phyloP scores from a whole-genome alignment of 2,797 vertebrate species.

The Rhynchonycteris naso region DNA sequence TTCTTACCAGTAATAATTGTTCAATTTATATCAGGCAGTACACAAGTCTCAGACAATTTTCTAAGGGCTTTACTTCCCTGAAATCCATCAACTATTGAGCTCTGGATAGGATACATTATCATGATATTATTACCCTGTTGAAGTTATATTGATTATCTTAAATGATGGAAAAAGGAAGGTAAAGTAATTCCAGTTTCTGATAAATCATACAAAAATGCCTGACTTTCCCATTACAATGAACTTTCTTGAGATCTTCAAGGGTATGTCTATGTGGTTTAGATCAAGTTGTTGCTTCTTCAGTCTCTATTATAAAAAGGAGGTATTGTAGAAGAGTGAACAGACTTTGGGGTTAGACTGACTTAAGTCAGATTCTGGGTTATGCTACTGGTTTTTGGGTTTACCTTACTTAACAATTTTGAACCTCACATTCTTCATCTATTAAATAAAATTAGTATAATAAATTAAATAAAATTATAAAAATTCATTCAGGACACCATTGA shows the following conservation, averaged over 20 bases:
- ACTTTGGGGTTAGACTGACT: neutral
- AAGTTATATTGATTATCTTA: neutral
- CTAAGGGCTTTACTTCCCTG: neutral
- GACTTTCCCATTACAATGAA: neutral
- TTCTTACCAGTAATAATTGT: neutral
- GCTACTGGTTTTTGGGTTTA: neutral
- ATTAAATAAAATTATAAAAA: neutral
- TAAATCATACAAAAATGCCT: neutral
- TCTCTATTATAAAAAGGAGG: neutral
- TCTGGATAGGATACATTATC: neutral
- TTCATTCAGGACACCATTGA: neutral
- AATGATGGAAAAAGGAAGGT: neutral
- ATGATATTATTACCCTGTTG: neutral
- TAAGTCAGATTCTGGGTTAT: neutral
- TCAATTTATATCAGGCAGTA: neutral
- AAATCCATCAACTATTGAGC: neutral
- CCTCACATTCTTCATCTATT: neutral
- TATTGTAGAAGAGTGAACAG: neutral
- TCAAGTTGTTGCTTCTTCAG: neutral
- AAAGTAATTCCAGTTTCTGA: neutral
- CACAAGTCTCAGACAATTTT: neutral
- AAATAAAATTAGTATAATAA: neutral
- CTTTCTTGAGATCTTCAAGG: neutral
- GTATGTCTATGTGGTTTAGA: neutral
- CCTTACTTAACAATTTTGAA: neutral